Conservation (phyloP, 1,140 invertebrate genomes). For the Anoplolepis gracilipes region DNA sequence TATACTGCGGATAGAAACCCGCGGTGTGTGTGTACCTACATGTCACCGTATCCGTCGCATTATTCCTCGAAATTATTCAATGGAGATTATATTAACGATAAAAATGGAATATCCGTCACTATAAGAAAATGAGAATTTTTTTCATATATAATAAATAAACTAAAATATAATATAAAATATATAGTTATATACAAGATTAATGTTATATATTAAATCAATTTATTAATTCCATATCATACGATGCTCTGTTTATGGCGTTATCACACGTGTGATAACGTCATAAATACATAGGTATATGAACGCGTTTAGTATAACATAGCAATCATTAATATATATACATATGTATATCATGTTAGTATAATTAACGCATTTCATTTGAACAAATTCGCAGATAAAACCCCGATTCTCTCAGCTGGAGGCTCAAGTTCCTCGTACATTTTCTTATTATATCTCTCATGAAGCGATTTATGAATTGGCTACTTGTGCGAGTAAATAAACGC, state of each 20-base stretch:
- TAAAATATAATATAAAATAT: too few relatives aligned
- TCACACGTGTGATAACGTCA: too few relatives aligned
- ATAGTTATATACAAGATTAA: neutral
- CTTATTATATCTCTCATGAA: neutral
- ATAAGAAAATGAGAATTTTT: neutral
- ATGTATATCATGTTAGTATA: neutral
- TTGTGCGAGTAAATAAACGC: conserved; percentile 14
- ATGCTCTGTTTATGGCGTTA: neutral
- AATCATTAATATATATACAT: neutral
- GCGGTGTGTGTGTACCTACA: too few relatives aligned
- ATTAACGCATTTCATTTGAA: conserved; percentile 35
- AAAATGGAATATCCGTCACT: neutral
- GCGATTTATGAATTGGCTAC: conserved; percentile 37
- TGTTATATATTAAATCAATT: neutral
- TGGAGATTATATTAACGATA: conserved; percentile 6
- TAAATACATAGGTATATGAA: too few relatives aligned
- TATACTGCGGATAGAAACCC: conserved; percentile 4
- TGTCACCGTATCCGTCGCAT: conserved; percentile 29
- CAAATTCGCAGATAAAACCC: conserved; percentile 29
- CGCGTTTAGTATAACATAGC: neutral
- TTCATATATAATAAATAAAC: too few relatives aligned
- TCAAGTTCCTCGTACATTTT: conserved; percentile 7
- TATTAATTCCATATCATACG: neutral
- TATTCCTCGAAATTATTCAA: neutral
- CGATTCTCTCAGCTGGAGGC: conserved; percentile 20